Conservation (phyloP, 1,140 invertebrate species). For the Lordiphosa clarofinis region DNA sequence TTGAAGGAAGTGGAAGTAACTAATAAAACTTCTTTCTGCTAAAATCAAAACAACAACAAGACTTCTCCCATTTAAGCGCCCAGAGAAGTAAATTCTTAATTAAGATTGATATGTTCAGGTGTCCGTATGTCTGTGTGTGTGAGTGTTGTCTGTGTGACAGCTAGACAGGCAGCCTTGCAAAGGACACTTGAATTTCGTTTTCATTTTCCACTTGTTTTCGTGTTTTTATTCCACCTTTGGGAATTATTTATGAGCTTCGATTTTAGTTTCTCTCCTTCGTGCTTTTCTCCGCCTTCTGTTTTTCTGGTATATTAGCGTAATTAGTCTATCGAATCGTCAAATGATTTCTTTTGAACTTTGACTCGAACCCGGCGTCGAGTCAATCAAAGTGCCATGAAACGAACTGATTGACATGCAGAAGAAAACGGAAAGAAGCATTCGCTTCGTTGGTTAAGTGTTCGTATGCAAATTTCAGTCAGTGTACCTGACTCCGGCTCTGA, state of each 20-base stretch:
- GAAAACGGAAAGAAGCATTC: constrained; percentile 28
- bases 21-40: constrained; percentile 44
- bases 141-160: constrained; percentile 12
- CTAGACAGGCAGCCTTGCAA: neutral
- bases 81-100: constrained; percentile 58
- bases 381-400: constrained; percentile 33
- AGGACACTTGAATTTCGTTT: constrained; percentile 9
- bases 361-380: constrained; percentile 10
- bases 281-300: neutral
- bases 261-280: constrained; percentile 25
- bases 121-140: constrained; percentile 7
- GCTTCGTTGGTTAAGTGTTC: constrained; percentile 13
- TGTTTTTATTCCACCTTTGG: constrained; percentile 6
- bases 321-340: constrained; percentile 21
- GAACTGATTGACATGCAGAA: constrained; percentile 47
- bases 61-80: constrained; percentile 43
- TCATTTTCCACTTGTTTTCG: constrained; percentile 21
- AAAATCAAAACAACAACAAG: constrained; percentile 31
- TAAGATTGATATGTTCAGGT: constrained; percentile 72
- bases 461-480: constrained; percentile 40
- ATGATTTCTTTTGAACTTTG: constrained; percentile 7
- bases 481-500: constrained; percentile 16
- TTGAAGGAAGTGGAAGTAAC: constrained; percentile 38
- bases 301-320: constrained; percentile 42
- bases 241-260: constrained; percentile 48